phyloP scores from a whole-genome alignment of 2,113 vertebrate genomes.

The Nothobranchius kuhntae region DNA sequence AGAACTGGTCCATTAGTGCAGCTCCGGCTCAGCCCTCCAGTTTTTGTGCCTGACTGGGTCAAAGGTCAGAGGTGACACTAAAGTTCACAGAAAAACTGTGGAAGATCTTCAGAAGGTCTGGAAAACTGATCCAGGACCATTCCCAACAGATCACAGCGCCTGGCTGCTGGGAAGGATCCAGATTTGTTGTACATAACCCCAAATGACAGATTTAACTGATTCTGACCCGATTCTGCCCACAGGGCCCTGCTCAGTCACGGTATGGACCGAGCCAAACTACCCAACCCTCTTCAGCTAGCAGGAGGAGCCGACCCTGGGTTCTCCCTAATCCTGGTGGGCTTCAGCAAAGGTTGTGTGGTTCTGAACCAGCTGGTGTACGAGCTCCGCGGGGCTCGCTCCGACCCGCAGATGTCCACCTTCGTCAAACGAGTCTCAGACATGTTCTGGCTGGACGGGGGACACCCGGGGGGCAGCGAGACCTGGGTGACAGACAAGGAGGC shows the following conservation, averaged over 20 bases:
- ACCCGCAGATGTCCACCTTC: conserved; percentile 83
- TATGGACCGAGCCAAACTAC: conserved; percentile 81
- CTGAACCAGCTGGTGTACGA: conserved; percentile 95
- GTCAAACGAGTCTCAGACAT: conserved; percentile 84
- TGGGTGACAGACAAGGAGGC: conserved; percentile 89
- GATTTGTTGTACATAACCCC: not conserved
- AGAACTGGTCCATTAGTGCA: too few species aligned
- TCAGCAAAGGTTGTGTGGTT: conserved; percentile 98
- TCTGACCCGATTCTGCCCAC: not conserved
- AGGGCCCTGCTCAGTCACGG: conserved; percentile 87
- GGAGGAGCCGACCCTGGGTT: conserved; percentile 56
- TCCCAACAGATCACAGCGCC: too few species aligned
- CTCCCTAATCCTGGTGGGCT: conserved; percentile 89
- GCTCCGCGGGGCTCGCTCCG: conserved; percentile 84
- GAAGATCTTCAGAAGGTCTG: too few species aligned
- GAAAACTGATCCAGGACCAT: too few species aligned
- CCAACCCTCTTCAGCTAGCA: conserved; percentile 76
- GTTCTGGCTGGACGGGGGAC: conserved; percentile 97
- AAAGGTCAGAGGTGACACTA: too few species aligned
- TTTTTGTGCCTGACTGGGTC: too few species aligned
- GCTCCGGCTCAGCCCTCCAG: too few species aligned
- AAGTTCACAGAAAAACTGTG: too few species aligned
- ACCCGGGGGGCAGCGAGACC: conserved; percentile 93
- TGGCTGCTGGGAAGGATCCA: not conserved
- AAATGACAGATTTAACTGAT: not conserved